A percentile compares a stretch with the other conserved stretches of the same genome.
phyloP scores from a whole-genome alignment of 1,140 invertebrate genomes.

The Danaus melanippus region DNA sequence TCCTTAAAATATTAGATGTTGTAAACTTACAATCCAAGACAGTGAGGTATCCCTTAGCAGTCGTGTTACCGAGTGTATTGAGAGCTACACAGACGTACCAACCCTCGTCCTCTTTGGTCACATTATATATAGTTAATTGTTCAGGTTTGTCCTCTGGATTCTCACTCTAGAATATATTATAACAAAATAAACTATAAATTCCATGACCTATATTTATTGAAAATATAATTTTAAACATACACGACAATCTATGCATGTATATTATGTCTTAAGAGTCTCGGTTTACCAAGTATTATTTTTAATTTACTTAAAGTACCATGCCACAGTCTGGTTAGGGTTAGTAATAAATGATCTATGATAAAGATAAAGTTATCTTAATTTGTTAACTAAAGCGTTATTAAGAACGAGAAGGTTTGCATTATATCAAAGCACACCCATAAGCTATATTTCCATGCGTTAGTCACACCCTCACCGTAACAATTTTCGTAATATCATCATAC shows the following conservation, averaged over 20 bases:
- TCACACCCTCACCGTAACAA: conserved; percentile 61
- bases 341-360: too few relatives aligned
- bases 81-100: conserved; percentile 94
- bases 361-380: too few relatives aligned
- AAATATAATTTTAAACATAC: too few relatives aligned
- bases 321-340: too few relatives aligned
- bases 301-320: too few relatives aligned
- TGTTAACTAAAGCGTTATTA: too few relatives aligned
- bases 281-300: too few relatives aligned
- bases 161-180: conserved; percentile 44
- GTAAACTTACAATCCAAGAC: conserved; percentile 84
- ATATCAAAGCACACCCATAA: too few relatives aligned
- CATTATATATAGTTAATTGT: conserved; percentile 83
- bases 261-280: too few relatives aligned
- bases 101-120: conserved; percentile 89
- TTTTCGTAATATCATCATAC: conserved; percentile 39
- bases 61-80: conserved; percentile 84
- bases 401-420: too few relatives aligned
- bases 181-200: background rate
- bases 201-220: too few relatives aligned
- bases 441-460: conserved; percentile 36
- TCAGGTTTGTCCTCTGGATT: conserved; percentile 75
- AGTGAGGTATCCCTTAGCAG: conserved; percentile 85
- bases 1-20: conserved; percentile 3
- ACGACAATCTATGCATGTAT: too few relatives aligned